These are phyloP conservation scores for Cephalopachus bancanus DNA, from an alignment of 2,797 vertebrate species.

Conservation along the genomic window DNA sequence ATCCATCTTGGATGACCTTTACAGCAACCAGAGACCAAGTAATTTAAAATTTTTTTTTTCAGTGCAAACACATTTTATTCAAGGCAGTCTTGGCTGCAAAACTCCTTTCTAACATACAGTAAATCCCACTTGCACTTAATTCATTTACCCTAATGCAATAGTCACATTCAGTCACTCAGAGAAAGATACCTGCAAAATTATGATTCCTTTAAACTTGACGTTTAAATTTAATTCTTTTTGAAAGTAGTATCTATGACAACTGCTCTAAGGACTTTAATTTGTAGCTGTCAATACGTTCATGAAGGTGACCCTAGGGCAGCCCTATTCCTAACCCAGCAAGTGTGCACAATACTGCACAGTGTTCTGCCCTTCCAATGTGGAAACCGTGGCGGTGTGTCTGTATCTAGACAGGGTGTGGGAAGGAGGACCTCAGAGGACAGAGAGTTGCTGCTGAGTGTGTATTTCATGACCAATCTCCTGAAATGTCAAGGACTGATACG, in stretches of 20 bases:
- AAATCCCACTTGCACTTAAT: constrained; percentile 92
- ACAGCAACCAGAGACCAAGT: constrained; percentile 95
- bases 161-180: constrained; percentile 92
- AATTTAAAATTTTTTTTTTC: constrained; percentile 90
- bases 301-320: constrained; percentile 82
- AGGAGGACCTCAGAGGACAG: not conserved
- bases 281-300: constrained; percentile 81
- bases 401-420: not conserved
- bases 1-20: constrained; percentile 94
- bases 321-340: constrained; percentile 53
- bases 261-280: constrained; percentile 86
- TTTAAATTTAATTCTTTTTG: constrained; percentile 87
- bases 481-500: constrained; percentile 12
- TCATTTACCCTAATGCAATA: constrained; percentile 92
- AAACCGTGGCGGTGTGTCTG: not conserved
- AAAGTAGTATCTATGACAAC: constrained; percentile 86
- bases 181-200: constrained; percentile 91
- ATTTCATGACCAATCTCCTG: not conserved
- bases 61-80: constrained; percentile 96
- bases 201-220: constrained; percentile 86
- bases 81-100: constrained; percentile 95
- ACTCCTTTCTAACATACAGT: constrained; percentile 93
- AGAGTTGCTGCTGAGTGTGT: not conserved
- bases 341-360: constrained; percentile 4
- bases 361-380: constrained; percentile 44